These are phyloP conservation scores for Cryptus viduatorius DNA, from an alignment of 2,888 invertebrate genomes.

Conservation along the genomic window DNA sequence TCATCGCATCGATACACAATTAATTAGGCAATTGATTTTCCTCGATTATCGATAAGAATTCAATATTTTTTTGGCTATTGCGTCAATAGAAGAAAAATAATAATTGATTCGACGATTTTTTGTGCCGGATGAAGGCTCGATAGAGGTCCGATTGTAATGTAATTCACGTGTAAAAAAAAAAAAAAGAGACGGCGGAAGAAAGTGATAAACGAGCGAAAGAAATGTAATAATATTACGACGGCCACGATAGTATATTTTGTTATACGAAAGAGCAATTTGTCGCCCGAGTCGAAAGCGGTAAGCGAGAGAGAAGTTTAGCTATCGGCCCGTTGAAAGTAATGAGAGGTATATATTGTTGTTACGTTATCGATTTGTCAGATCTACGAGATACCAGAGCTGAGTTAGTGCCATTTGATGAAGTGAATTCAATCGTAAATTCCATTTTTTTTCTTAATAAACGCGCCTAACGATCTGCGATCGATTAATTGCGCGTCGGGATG, in stretches of 20 bases:
- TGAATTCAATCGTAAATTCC: constrained; percentile 43
- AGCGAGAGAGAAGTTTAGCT: constrained; percentile 16
- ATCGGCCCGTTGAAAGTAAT: constrained; percentile 31
- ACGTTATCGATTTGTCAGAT: constrained; percentile 66
- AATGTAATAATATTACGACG: constrained; percentile 75
- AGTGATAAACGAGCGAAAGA: constrained; percentile 61
- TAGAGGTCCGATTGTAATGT: constrained; percentile 65
- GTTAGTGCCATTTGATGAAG: constrained; percentile 62
- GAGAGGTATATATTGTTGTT: constrained; percentile 64
- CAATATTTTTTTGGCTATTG: constrained; percentile 27
- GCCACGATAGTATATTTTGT: constrained; percentile 83
- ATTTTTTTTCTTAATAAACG: neutral
- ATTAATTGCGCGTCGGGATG: constrained; percentile 9
- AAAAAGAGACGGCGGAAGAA: constrained; percentile 3
- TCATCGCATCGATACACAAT: constrained; percentile 54
- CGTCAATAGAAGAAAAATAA: constrained; percentile 2
- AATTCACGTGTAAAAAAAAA: constrained; percentile 68
- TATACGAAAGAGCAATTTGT: constrained; percentile 75
- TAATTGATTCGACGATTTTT: constrained; percentile 27
- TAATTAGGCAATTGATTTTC: constrained; percentile 40
- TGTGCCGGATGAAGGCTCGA: constrained; percentile 44
- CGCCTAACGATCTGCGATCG: constrained; percentile 46
- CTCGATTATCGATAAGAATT: constrained; percentile 21
- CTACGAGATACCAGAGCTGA: constrained; percentile 60
- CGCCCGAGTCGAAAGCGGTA: constrained; percentile 1